Evolutionary conservation across 2,888 invertebrate species (phyloP).

Genomic region (Erpobdella octoculata): DNA sequence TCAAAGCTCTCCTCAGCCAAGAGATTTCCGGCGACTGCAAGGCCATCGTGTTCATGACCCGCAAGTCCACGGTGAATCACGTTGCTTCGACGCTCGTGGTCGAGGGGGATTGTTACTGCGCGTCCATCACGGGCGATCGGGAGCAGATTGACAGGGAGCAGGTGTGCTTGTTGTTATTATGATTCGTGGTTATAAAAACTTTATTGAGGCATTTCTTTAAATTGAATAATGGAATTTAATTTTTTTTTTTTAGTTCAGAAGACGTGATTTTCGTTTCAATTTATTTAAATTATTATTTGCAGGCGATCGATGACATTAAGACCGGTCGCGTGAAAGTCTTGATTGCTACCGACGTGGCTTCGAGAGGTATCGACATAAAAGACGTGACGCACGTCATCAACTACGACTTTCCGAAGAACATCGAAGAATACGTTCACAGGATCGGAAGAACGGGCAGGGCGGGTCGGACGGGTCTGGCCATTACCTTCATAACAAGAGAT

Average conservation of each 20-base stretch:
- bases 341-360: conserved; percentile 89
- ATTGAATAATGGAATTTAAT: not conserved
- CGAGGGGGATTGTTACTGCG: conserved; percentile 63
- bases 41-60: conserved; percentile 76
- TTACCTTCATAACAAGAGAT: conserved; percentile 67
- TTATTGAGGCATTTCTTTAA: not conserved
- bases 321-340: conserved; percentile 71
- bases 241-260: not conserved
- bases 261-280: not conserved
- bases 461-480: conserved; percentile 72
- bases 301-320: conserved; percentile 73
- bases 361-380: conserved; percentile 76
- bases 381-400: conserved; percentile 71
- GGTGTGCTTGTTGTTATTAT: too few species aligned
- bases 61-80: conserved; percentile 73
- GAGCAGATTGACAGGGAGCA: conserved; percentile 63
- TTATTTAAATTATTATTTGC: too few species aligned
- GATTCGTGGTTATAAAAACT: not conserved
- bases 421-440: conserved; percentile 90
- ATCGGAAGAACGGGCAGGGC: conserved; percentile 92
- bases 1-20: conserved; percentile 63
- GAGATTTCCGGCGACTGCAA: conserved; percentile 71
- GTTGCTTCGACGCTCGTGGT: conserved; percentile 68
- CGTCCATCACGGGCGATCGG: conserved; percentile 79
- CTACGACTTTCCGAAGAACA: conserved; percentile 83